Evolutionary conservation across 1,140 invertebrate genomes (phyloP), one percentile per base, ranked within the genome.

Genomic region (Ceratosolen fusciceps): DNA sequence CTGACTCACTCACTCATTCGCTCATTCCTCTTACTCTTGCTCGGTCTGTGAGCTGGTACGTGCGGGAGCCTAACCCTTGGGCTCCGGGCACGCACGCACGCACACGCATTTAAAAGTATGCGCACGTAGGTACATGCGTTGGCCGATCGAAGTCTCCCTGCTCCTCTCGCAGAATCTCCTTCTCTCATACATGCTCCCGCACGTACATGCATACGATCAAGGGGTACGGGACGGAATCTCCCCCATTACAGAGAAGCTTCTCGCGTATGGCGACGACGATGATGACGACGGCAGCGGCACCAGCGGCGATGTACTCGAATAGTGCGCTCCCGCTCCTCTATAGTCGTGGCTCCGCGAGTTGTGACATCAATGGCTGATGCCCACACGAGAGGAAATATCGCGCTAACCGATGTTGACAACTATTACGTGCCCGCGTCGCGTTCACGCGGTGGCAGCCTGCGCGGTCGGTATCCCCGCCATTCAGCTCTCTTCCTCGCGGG

Each of bases 331-430:
- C 29, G 12, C 29, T 62, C 58, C 29, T 62, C 10, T 34, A 34
- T n/a, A 34, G 31, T 9, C 16, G 2, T 16, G 67, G 21, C 37
- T 21, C 60, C n/a, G 39, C 21, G 67, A 68, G 67, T 67, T 47
- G 39, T 47, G 65, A 87, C 87, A 88, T 88, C 86, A 88, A 89
- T 89, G 86, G 84, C 85, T 83, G 83, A 87, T 87, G 83, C 85
- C 84, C 83, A 83, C 83, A 85, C 82, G 85, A 87, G 86, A 88
- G 86, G 85, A 88, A 88, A 88, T 87, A 85, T 89, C 86, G 82
- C 83, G 83, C 85, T 89, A 89, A 88, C 86, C 86, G 83, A 87
- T 88, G 86, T 87, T 89, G 88, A 89, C 88, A 89, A 86, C 82
- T 86, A 88, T 88, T 87, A 84, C 86, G 83, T 81, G 81, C 68